phyloP scores from a whole-genome alignment of 2,888 invertebrate species.

The Liodrosophila aerea region DNA sequence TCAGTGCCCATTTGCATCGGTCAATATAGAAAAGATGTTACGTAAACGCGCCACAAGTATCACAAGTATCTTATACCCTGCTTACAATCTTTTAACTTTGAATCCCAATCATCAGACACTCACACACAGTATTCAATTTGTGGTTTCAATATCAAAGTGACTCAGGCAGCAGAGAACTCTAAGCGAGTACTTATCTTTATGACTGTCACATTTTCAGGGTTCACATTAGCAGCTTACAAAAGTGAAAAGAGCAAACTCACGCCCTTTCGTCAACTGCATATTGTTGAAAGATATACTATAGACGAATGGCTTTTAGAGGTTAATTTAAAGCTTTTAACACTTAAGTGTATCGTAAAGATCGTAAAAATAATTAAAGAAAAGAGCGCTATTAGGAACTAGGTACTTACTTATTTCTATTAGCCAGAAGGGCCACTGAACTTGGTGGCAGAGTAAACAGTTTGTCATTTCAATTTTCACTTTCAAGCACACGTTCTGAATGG shows the following conservation, averaged over 20 bases:
- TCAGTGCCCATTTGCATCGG: slow-evolving; percentile 27
- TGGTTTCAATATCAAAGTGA: neutral
- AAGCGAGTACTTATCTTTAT: neutral
- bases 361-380: neutral
- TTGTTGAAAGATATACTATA: slow-evolving; percentile 8
- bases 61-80: too few species aligned
- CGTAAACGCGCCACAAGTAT: neutral
- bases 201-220: neutral
- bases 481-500: slow-evolving; percentile 22
- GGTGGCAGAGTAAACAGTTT: slow-evolving; percentile 18
- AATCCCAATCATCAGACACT: too few species aligned
- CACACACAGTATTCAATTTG: too few species aligned
- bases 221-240: slow-evolving; percentile 18
- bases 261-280: slow-evolving; percentile 7
- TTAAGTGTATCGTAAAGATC: neutral
- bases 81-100: too few species aligned
- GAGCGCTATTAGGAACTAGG: neutral
- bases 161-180: neutral
- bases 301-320: slow-evolving; percentile 33
- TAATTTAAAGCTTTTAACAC: slow-evolving; percentile 32
- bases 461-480: slow-evolving; percentile 56
- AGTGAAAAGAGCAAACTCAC: neutral
- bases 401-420: neutral
- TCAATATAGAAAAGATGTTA: slow-evolving; percentile 18
- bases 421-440: slow-evolving; percentile 36